Conservation (phyloP, 2,888 invertebrate species). For the Metacarcinus magister region DNA sequence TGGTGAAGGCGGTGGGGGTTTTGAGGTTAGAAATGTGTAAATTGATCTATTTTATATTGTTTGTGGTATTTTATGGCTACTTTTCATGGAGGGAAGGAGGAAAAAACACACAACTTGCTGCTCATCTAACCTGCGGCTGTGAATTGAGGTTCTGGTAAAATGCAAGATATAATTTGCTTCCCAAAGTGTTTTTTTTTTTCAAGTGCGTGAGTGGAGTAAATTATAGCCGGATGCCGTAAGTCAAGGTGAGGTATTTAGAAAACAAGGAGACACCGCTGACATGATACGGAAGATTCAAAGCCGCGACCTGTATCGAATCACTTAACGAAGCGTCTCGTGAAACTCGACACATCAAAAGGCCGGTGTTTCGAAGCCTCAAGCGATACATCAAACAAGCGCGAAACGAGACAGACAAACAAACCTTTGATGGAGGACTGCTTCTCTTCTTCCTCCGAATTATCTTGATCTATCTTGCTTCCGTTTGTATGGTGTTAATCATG, state of each 20-base stretch:
- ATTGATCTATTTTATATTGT: not conserved
- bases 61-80: not conserved
- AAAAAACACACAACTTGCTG: not conserved
- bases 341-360: slow-evolving; percentile 8
- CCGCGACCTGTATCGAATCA: not conserved
- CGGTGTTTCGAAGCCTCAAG: not conserved
- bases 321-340: slow-evolving; percentile 23
- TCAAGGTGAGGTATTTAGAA: not conserved
- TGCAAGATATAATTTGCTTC: slow-evolving; percentile 23
- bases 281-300: not conserved
- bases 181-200: not conserved
- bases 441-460: not conserved
- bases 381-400: not conserved
- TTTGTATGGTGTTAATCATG: slow-evolving; percentile 30
- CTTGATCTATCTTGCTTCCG: not conserved
- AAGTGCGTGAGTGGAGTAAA: not conserved
- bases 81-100: not conserved
- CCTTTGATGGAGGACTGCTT: not conserved
- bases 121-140: not conserved
- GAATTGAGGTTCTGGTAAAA: not conserved
- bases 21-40: not conserved
- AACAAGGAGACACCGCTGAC: not conserved
- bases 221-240: not conserved
- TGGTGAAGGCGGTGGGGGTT: not conserved
- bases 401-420: not conserved